Base-by-base conservation (phyloP, 2,113 vertebrate species). In the Passer domesticus region DNA sequence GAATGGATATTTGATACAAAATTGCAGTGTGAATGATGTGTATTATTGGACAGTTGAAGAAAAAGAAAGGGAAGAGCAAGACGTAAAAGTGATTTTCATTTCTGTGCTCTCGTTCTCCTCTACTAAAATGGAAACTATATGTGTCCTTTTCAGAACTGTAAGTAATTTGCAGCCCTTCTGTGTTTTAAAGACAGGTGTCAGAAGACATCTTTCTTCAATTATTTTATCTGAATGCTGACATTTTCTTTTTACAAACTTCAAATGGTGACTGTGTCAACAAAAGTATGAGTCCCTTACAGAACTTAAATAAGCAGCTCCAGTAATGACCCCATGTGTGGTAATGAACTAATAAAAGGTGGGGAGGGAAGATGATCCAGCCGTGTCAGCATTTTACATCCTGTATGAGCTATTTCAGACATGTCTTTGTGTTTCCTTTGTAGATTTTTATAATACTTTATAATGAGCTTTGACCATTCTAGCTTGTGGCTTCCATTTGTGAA, bases 171-270 rank as follows among this genome's bases (percentile, higher is more conserved):
- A 56, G 41, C 28, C 52, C 66, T 94, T 85, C 66, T 60, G 24
- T 90, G 19, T 90, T 92, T 89, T 86, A 75, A 94, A 74, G 35
- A 83, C 55, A 87, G 22, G 30, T 92, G 83, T 89, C 69, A 81
- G 76, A 89, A 83, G 69, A 66, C 46, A 46, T 88, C 20, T 81
- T 96, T 90, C 73, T 86, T 81, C 35, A 83, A 11, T 93, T 96
- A 82, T 89, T 94, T 84, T 59, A 72, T 70, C 35, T 63, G 80
- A 92, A 96, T 90, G 52, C 55, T 83, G 91, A 83, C 68, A 75
- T 91, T 84, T 92, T 91, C 66, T 68, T 95, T 87, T 89, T 33
- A 75, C 69, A 78, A 88, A 81, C 56, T 92, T 92, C 66, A 82
- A 9, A 66, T 89, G 66, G 24, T 89, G 69, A 52, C 41, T 80